Percentiles rank a stretch among this genome's conserved stretches.
Evolutionary conservation across 1,140 invertebrate genomes (phyloP).

Genomic region (Microplitis demolitor): DNA sequence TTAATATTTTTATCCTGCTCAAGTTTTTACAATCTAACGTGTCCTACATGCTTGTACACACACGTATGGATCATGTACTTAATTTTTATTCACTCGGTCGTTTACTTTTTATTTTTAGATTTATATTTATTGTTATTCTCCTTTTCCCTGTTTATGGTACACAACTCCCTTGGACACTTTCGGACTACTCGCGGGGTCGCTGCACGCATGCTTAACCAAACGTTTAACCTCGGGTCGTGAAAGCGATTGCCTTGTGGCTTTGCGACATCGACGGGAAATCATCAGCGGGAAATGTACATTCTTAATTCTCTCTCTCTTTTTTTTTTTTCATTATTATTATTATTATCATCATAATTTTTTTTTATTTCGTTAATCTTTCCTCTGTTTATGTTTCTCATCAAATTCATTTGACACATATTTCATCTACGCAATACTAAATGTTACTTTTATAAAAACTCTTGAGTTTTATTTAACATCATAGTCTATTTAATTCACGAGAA

Average conservation of each 20-base stretch:
- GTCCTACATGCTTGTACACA: background rate
- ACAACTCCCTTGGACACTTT: slow-evolving; percentile 16
- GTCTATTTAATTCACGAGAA: too few relatives aligned
- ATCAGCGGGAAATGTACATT: background rate
- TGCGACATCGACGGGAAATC: slow-evolving; percentile 44
- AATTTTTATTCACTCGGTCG: too few relatives aligned
- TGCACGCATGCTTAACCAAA: slow-evolving; percentile 57
- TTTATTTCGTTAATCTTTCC: too few relatives aligned
- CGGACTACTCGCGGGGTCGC: slow-evolving; percentile 26
- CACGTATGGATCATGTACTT: too few relatives aligned
- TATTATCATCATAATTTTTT: too few relatives aligned
- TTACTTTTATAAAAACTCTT: too few relatives aligned
- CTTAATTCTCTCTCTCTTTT: background rate
- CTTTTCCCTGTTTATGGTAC: background rate
- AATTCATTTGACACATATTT: too few relatives aligned
- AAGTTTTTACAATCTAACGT: background rate
- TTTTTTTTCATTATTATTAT: background rate
- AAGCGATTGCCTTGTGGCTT: slow-evolving; percentile 47
- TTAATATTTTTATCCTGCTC: too few relatives aligned
- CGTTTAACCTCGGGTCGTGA: slow-evolving; percentile 55
- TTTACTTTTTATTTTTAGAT: background rate
- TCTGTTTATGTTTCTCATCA: too few relatives aligned
- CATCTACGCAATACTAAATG: too few relatives aligned
- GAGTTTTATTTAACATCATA: too few relatives aligned
- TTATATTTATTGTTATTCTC: background rate